Evolutionary conservation across 2,888 invertebrate genomes (phyloP).

Genomic region (Cryptus armator): DNA sequence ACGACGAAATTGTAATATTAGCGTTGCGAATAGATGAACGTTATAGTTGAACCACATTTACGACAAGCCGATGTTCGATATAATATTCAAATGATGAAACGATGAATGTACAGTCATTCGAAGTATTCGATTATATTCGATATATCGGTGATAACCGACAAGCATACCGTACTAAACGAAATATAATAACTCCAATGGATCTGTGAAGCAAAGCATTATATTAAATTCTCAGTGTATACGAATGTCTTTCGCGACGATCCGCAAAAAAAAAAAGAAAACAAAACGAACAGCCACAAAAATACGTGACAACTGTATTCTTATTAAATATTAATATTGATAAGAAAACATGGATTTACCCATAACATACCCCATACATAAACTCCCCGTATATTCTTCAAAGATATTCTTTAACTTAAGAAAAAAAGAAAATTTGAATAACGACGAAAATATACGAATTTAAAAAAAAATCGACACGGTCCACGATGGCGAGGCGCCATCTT

Average conservation of each 20-base stretch:
- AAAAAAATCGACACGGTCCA: constrained; percentile 45
- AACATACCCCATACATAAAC: constrained; percentile 55
- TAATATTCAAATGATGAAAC: constrained; percentile 29
- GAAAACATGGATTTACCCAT: constrained; percentile 55
- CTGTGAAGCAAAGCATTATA: constrained; percentile 32
- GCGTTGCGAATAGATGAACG: constrained; percentile 22
- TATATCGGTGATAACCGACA: constrained; percentile 69
- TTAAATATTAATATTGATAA: constrained; percentile 69
- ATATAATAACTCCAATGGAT: constrained; percentile 44
- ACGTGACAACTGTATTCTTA: constrained; percentile 71
- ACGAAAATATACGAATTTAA: constrained; percentile 56
- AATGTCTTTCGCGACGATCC: constrained; percentile 55
- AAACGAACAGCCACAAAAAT: constrained; percentile 33
- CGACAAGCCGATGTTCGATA: constrained; percentile 71
- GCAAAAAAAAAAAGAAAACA: constrained; percentile 48
- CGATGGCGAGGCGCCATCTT: constrained; percentile 33
- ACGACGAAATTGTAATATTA: constrained; percentile 17
- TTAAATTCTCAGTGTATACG: constrained; percentile 54
- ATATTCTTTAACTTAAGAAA: constrained; percentile 56
- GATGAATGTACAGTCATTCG: constrained; percentile 59
- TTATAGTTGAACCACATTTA: constrained; percentile 41
- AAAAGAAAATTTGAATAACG: constrained; percentile 56
- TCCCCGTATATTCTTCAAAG: constrained; percentile 63
- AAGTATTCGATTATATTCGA: constrained; percentile 66
- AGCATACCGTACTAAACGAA: constrained; percentile 61